Evolutionary conservation across 1,140 invertebrate species (phyloP), one percentile per base, ranked within the genome.

Genomic region (Pachyrhynchus sulphureomaculatus): DNA sequence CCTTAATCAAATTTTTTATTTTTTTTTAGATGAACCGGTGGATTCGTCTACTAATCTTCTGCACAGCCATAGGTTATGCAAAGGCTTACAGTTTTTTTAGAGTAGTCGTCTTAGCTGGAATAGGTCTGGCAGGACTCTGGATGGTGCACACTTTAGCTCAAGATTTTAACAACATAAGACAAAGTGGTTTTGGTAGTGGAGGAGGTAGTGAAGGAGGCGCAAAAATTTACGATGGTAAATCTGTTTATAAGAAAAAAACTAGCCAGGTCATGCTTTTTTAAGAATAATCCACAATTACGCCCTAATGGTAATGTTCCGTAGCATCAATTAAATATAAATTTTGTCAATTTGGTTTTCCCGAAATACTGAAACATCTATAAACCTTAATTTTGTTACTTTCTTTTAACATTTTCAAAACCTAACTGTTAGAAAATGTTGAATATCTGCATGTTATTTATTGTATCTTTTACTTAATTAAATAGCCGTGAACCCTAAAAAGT

Each of bases 111-210:
- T 56, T 71, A 39, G 66, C 69, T 29, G 62, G 53, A 21, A 47
- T 72, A 15, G 71, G 71, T 10, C 54, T 72, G 53, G 66, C 64
- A n/a, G 71, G 71, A 13, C 26, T 72, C 24, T 72, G 69, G 69
- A 71, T 72, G 69, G 47, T 70, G 9, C 71, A 72, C 33, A 67
- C 66, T 8, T 32, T 72, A 18, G 71, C 71, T 12, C 64, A 70
- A 52, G 71, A 72, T 58, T 72, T 66, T 37, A 48, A 62, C 20
- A 54, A 53, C 21, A 64, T 68, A 8, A 62, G 49, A 15, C 45
- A 66, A 37, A 41, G 26, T 21, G 49, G 55, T 15, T 58, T 58
- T 23, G 47, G 49, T 9, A 55, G 49, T 23, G 58, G 24, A 12
- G 34, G 51, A 5, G 62, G 62, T 13, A n/a, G 36, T 20, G 54